Evolutionary conservation across 2,113 vertebrate genomes (phyloP).

Genomic region (Megaceryle maxima): DNA sequence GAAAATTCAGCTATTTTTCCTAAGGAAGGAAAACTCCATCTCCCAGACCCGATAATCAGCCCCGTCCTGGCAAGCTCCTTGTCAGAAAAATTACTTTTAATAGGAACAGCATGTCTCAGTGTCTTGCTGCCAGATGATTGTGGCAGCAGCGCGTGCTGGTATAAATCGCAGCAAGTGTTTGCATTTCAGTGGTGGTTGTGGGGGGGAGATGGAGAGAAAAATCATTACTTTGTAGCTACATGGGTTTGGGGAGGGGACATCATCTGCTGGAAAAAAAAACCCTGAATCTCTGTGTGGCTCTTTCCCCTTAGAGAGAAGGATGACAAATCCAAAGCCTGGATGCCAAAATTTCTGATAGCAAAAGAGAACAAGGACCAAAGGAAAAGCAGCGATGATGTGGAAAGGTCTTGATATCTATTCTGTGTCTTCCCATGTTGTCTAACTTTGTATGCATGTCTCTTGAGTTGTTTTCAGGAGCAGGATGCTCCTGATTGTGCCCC

Average conservation of each 20-base stretch:
- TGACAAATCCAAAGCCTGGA: slow-evolving; percentile 76
- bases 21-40: background rate
- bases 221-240: background rate
- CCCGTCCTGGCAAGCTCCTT: background rate
- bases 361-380: slow-evolving; percentile 57
- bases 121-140: slow-evolving; percentile 26
- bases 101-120: slow-evolving; percentile 10
- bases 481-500: background rate
- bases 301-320: slow-evolving; percentile 73
- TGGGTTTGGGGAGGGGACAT: background rate
- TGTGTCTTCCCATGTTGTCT: background rate
- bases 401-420: slow-evolving; percentile 25
- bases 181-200: background rate
- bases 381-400: background rate
- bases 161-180: slow-evolving; percentile 16
- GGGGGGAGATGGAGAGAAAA: background rate
- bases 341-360: slow-evolving; percentile 75
- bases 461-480: background rate
- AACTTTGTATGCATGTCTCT: accelerated
- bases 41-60: background rate
- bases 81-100: slow-evolving; percentile 53
- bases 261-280: background rate
- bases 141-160: background rate
- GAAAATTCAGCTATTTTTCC: background rate
- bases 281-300: background rate